Evolutionary conservation across 92 coral and sea anemone species (phyloP).

Genomic region (Pocillopora meandrina): DNA sequence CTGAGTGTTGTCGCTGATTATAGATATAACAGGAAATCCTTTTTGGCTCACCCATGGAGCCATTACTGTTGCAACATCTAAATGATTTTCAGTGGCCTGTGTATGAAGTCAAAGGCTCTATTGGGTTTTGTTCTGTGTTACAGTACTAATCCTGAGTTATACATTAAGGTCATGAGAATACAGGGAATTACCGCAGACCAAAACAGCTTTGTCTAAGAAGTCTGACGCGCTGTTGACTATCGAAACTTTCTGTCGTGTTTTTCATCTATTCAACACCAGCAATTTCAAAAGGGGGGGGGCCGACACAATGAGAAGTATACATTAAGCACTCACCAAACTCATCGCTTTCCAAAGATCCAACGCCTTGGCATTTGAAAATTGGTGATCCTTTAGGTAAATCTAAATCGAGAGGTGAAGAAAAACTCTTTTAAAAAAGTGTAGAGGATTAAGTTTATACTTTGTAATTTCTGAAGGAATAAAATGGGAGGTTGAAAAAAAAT

Average conservation of each 20-base stretch:
- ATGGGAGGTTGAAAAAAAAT: background rate
- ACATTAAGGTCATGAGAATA: too few relatives aligned
- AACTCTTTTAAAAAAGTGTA: background rate
- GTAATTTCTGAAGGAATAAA: background rate
- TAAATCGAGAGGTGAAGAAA: constrained; percentile 4
- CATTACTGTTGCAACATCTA: constrained; percentile 70
- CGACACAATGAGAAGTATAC: background rate
- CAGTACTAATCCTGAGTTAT: too few relatives aligned
- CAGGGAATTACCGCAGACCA: too few relatives aligned
- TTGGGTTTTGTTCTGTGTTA: too few relatives aligned
- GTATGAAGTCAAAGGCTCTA: background rate
- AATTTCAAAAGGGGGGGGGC: background rate
- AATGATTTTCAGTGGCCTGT: constrained; percentile 46
- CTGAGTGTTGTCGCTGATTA: constrained; percentile 30
- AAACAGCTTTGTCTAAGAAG: too few relatives aligned
- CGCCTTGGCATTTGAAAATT: constrained; percentile 65
- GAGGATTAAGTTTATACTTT: background rate
- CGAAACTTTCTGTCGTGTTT: too few relatives aligned
- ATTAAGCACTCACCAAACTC: constrained; percentile 42
- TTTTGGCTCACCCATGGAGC: constrained; percentile 72
- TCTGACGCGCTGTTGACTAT: too few relatives aligned
- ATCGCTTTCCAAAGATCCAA: constrained; percentile 73
- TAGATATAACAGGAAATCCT: constrained; percentile 71
- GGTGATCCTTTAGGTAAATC: constrained; percentile 69
- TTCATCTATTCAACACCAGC: background rate